Base-by-base conservation (phyloP, 1,140 invertebrate species). In the Paraescarpia echinospica region DNA sequence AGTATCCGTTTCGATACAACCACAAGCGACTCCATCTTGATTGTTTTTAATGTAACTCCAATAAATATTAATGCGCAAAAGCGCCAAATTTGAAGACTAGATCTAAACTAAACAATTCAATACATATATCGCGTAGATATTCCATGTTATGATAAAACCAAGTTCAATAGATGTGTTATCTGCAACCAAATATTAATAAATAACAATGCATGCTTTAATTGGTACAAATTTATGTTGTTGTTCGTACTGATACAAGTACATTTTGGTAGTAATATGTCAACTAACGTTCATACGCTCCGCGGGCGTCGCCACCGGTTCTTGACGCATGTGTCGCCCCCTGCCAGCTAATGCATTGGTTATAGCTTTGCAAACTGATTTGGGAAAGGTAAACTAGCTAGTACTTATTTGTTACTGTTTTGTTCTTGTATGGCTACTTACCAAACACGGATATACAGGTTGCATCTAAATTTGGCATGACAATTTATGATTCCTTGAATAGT, bases 1-100 rank as follows among this genome's bases (percentile, higher is more conserved):
- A 77, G 59, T 77, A 77, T 77, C 59, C 59, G 59, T 77, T 77
- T 77, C 59, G 59, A 77, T 31, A 77, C 59, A 77, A 77, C 59
- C 59, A 77, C 59, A 14, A 27, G 27, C 22, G 59, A 77, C 59
- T 77, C 59, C 59, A 77, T 77, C 59, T 77, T 77, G 59, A 31
- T 77, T 77, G 59, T 77, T 77, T 77, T 77, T 77, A 27, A 77
- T 77, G 27, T 27, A 77, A 77, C 59, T 18, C 12, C 59, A 4
- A 31, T 77, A 77, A 77, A 77, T 77, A 77, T 77, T 77, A 18
- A 77, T 77, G 18, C 59, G 59, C 59, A 12, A 77, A 77, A 77
- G 59, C 59, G 59, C 59, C 59, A 77, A 77, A 77, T 77, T 77
- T 77, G 59, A 77, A 77, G 59, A 77, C 8, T 31, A 77, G 18